phyloP scores from a whole-genome alignment of 2,797 vertebrate species.

The Sebastes steindachneri region DNA sequence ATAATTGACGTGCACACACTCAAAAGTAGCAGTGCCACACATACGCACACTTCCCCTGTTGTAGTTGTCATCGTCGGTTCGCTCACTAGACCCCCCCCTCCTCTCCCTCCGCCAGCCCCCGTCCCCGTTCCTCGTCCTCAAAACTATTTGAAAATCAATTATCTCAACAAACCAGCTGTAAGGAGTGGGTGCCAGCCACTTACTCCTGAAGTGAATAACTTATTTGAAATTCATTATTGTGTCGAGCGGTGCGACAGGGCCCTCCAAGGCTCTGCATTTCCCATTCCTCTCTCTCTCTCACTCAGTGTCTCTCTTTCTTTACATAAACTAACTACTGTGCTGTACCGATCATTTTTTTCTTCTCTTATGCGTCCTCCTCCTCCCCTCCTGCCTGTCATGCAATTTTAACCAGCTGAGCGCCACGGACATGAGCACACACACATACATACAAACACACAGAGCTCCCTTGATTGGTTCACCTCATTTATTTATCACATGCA shows the following conservation, averaged over 20 bases:
- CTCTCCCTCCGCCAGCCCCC: conserved; percentile 15
- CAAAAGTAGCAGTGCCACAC: conserved; percentile 39
- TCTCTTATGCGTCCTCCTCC: conserved; percentile 5
- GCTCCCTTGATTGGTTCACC: conserved; percentile 77
- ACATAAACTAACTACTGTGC: conserved; percentile 80
- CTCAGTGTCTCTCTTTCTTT: conserved; percentile 48
- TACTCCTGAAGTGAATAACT: conserved; percentile 94
- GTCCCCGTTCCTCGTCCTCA: conserved; percentile 87
- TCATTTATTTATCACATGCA: conserved; percentile 86
- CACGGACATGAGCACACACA: conserved; percentile 38
- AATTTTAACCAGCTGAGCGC: conserved; percentile 86
- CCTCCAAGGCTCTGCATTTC: conserved; percentile 80
- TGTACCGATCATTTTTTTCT: conserved; percentile 57
- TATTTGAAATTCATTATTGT: conserved; percentile 95
- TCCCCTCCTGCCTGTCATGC: conserved; percentile 70
- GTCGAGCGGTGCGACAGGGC: conserved; percentile 83
- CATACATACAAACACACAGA: conserved; percentile 30
- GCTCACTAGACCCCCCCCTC: conserved; percentile 23
- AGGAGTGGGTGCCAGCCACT: conserved; percentile 90
- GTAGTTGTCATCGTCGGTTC: conserved; percentile 82
- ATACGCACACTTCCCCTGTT: conserved; percentile 65
- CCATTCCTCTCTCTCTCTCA: conserved; percentile 6
- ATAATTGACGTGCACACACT: conserved; percentile 53
- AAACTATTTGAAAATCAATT: conserved; percentile 97
- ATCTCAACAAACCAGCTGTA: conserved; percentile 94